A percentile compares a stretch with the other conserved stretches of the same genome.
Conservation (phyloP, 1,140 invertebrate genomes). For the Atta texana region DNA sequence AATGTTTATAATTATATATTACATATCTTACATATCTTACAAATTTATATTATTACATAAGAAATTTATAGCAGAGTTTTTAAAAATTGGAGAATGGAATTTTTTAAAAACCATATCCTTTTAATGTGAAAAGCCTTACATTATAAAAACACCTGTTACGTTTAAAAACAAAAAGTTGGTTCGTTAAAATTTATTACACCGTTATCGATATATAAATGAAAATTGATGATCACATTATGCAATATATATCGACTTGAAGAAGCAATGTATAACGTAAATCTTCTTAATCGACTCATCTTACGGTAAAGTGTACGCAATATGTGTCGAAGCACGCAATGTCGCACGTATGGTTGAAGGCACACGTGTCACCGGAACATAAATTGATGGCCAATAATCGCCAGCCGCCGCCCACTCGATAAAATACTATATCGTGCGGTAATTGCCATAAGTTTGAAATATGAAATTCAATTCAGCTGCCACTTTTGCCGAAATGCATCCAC, state of each 20-base stretch:
- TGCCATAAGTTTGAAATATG: constrained; percentile 60
- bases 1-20: too few relatives aligned
- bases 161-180: too few relatives aligned
- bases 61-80: too few relatives aligned
- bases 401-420: constrained; percentile 59
- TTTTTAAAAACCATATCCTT: too few relatives aligned
- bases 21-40: too few relatives aligned
- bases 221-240: neutral
- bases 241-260: neutral
- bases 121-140: too few relatives aligned
- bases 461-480: constrained; percentile 50
- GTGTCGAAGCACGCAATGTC: constrained; percentile 17
- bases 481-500: constrained; percentile 23
- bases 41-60: too few relatives aligned
- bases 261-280: neutral
- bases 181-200: too few relatives aligned
- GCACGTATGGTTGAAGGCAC: constrained; percentile 4
- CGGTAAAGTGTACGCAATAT: constrained; percentile 2
- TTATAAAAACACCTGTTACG: too few relatives aligned
- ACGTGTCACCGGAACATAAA: constrained; percentile 40
- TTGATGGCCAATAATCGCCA: constrained; percentile 54
- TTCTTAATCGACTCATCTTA: neutral
- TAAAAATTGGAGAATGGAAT: too few relatives aligned
- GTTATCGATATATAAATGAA: neutral
- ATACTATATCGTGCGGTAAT: constrained; percentile 42